Percentiles rank a stretch among this genome's conserved stretches.
phyloP scores from a whole-genome alignment of 2,888 invertebrate genomes.

The Corythucha ciliata region DNA sequence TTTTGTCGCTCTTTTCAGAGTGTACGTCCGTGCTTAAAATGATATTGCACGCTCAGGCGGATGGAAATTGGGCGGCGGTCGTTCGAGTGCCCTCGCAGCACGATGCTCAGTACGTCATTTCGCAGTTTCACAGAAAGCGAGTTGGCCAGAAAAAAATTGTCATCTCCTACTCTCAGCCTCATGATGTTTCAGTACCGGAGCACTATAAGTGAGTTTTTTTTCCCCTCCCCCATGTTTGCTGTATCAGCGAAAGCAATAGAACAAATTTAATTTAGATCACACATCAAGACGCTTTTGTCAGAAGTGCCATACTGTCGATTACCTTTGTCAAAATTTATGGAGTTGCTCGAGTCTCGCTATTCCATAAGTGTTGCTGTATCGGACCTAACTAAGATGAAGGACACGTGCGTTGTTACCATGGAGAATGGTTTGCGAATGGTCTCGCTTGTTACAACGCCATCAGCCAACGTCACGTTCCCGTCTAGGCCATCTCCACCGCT shows the following conservation, averaged over 20 bases:
- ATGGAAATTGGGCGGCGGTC: constrained; percentile 59
- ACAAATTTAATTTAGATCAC: constrained; percentile 1
- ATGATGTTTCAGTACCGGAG: neutral
- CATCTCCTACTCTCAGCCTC: constrained; percentile 59
- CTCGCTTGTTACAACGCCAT: no score
- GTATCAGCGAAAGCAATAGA: no score
- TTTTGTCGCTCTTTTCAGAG: no score
- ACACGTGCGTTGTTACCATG: constrained; percentile 66
- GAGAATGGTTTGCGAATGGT: constrained; percentile 61
- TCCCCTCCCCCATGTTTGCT: neutral
- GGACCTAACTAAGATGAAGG: constrained; percentile 63
- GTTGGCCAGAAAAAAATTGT: constrained; percentile 71
- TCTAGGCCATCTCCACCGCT: no score
- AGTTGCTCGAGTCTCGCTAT: constrained; percentile 71
- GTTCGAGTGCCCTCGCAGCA: constrained; percentile 60
- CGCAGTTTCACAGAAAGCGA: constrained; percentile 71
- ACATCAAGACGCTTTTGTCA: constrained; percentile 37
- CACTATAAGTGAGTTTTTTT: neutral
- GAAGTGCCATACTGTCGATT: constrained; percentile 66
- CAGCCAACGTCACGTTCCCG: no score
- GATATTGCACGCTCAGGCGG: constrained; percentile 53
- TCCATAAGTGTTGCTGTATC: constrained; percentile 64
- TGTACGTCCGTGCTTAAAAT: no score
- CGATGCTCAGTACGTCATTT: constrained; percentile 59
- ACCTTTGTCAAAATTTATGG: constrained; percentile 71